A percentile compares a stretch with the other conserved stretches of the same genome.
Evolutionary conservation across 2,113 vertebrate genomes (phyloP).

Genomic region (Pluvianellus socialis): DNA sequence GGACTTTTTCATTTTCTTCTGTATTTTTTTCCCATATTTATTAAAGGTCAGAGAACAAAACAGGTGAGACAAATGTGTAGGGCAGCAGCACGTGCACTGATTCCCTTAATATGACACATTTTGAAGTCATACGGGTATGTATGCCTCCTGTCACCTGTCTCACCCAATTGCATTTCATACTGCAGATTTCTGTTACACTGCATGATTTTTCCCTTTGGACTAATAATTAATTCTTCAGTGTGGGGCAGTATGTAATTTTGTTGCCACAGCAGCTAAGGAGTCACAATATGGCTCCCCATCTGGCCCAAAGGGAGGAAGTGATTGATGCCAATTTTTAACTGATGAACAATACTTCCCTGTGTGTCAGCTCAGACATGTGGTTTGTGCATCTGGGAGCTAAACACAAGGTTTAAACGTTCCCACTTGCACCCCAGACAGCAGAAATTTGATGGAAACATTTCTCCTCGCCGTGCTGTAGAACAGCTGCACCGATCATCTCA

Average conservation of each 20-base stretch:
- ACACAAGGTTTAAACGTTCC: slow-evolving; percentile 20
- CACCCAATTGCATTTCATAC: neutral
- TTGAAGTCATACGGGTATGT: neutral
- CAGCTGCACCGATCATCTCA: neutral
- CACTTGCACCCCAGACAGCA: neutral
- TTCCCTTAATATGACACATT: neutral
- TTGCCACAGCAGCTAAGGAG: slow-evolving; percentile 5
- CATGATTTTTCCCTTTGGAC: neutral
- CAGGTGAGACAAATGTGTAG: neutral
- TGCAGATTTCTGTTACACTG: neutral
- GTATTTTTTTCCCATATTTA: neutral
- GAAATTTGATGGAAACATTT: neutral
- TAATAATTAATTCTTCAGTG: neutral
- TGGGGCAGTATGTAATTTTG: neutral
- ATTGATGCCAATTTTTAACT: slow-evolving; percentile 41
- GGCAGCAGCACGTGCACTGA: too few species aligned
- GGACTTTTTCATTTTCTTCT: neutral
- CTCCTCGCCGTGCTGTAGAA: neutral
- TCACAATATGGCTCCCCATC: neutral
- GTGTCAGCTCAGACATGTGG: slow-evolving; percentile 63
- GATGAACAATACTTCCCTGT: slow-evolving; percentile 59
- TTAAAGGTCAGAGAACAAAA: neutral
- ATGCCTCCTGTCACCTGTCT: neutral
- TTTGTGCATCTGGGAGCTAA: slow-evolving; percentile 49
- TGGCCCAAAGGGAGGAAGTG: slow-evolving; percentile 39